Evolutionary conservation across 2,888 invertebrate genomes (phyloP), one percentile per base, ranked within the genome.

Genomic region (Diaprepes abbreviatus): DNA sequence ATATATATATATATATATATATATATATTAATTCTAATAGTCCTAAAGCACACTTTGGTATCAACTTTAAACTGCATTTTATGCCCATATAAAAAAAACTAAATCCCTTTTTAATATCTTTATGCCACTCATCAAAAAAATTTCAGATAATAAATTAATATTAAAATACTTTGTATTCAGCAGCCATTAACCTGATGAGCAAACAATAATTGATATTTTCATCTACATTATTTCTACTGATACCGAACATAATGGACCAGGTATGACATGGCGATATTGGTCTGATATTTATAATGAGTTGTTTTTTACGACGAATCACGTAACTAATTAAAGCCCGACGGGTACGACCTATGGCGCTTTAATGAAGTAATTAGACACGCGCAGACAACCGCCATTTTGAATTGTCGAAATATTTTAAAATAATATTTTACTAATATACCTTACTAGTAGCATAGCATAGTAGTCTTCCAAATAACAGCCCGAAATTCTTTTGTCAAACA

Each of bases 281-380:
- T 43, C 45, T 59, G 43, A 45, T 59, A 59, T 68, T 55, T 40
- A 63, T 69, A 76, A 79, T 77, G 78, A 79, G 75, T 77, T 78
- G 73, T 76, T 77, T 78, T 77, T 76, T 75, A 73, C 74, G 76
- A 77, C 77, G 78, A 78, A 77, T 79, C 80, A 79, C 79, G 80
- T 79, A 80, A 64, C 78, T 79, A 80, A 80, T 80, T 80, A 80
- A 79, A 73, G 73, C 71, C 73, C 75, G 60, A 70, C 62, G 36
- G 65, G 24, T 58, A 58, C 60, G 71, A 72, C 64, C 66, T 74
- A 72, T 59, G 67, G 74, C 74, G 58, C 59, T 65, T 58, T 66
- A 58, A 66, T 59, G 35, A 66, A 66, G 66, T 59, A 66, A 66
- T 66, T 66, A 66, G 66, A 66, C 59, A 66, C 66, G 59, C 59